These are phyloP conservation scores for Penaeus japonicus DNA, from an alignment of 1,140 invertebrate genomes.

Conservation along the genomic window DNA sequence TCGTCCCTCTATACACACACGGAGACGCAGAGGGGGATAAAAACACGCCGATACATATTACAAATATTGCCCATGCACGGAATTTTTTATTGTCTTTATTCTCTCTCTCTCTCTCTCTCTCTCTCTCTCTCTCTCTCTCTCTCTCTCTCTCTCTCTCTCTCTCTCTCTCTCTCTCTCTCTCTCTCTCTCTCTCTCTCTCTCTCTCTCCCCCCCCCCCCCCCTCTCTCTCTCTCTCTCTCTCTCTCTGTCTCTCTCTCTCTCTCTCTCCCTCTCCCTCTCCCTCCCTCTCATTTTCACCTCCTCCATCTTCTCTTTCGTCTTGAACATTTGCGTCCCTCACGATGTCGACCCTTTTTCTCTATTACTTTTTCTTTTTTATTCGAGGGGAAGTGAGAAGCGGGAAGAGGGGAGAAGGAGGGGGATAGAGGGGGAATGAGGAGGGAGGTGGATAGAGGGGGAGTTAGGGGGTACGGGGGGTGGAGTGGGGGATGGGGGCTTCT, in stretches of 20 bases:
- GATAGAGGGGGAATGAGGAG: neutral
- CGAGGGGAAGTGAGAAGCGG: neutral
- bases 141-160: neutral
- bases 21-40: too few species aligned
- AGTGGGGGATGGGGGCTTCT: too few species aligned
- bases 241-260: too few species aligned
- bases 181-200: neutral
- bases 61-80: too few species aligned
- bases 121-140: neutral
- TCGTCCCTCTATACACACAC: neutral
- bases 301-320: too few species aligned
- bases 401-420: neutral
- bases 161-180: neutral
- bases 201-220: neutral
- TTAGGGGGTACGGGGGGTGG: neutral
- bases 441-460: neutral
- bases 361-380: neutral
- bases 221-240: too few species aligned
- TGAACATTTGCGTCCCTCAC: neutral
- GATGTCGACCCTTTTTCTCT: neutral
- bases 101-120: neutral
- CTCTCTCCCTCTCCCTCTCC: too few species aligned
- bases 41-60: too few species aligned
- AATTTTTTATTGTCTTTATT: too few species aligned
- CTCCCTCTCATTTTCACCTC: too few species aligned